These are phyloP conservation scores for Hippocampus guttulatus DNA, from an alignment of 2,113 vertebrate species.

Conservation along the genomic window DNA sequence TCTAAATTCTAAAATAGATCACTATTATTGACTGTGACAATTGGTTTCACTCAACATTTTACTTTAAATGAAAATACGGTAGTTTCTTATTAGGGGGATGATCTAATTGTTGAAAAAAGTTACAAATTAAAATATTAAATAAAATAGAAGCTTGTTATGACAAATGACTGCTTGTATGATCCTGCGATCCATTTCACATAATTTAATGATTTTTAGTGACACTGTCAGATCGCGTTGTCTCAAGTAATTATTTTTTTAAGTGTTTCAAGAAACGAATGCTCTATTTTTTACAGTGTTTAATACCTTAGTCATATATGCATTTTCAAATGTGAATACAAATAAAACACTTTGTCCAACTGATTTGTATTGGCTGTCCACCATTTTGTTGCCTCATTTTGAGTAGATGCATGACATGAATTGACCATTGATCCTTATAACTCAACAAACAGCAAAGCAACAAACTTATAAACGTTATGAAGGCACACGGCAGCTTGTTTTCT, in stretches of 20 bases:
- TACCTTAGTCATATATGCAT: not conserved
- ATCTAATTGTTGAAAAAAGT: too few species aligned
- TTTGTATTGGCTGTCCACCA: not conserved
- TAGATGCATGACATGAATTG: slow-evolving; percentile 56
- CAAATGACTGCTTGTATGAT: not conserved
- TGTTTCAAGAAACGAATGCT: slow-evolving; percentile 20
- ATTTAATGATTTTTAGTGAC: not conserved
- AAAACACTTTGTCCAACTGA: not conserved
- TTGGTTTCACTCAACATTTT: not conserved
- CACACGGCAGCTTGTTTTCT: slow-evolving; percentile 61
- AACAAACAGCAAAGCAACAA: too few species aligned
- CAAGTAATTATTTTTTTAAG: not conserved
- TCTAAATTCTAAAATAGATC: not conserved
- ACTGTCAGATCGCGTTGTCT: not conserved
- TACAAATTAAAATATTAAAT: too few species aligned
- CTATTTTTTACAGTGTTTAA: slow-evolving; percentile 30
- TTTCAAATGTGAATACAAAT: slow-evolving; percentile 13
- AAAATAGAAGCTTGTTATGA: too few species aligned
- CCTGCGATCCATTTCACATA: not conserved
- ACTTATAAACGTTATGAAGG: slow-evolving; percentile 62
- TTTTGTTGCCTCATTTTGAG: slow-evolving; percentile 25
- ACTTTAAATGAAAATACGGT: not conserved
- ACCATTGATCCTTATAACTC: slow-evolving; percentile 26
- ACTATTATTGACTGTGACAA: not conserved
- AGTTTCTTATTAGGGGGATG: too few species aligned